Evolutionary conservation across 2,797 vertebrate species (phyloP), one percentile per base, ranked within the genome.

Genomic region (Sitta carolinensis): DNA sequence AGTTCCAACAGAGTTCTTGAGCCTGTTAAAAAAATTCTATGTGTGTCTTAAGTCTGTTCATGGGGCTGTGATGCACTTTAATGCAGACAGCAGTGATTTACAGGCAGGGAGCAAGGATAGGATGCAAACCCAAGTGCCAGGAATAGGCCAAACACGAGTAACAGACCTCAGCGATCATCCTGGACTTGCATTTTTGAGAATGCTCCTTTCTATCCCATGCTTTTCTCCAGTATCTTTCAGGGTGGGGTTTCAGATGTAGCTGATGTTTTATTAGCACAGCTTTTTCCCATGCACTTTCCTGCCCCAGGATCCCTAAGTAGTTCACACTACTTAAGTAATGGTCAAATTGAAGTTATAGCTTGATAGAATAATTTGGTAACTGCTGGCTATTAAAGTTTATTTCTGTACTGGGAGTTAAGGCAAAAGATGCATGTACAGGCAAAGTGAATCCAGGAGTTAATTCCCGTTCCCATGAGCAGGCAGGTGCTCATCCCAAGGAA

Each of bases 161-260:
- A 30, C 2, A 63, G 32, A 34, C 26, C 32, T 63, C 20, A 59
- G 25, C 26, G 59, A 0, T 42, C 13, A 18, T 51, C 16, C 52
- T 66, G 26, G 29, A 43, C 43, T 79, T 67, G 20, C 4, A 3
- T 59, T 84, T 38, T 40, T 82, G 27, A 63, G 55, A 83, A 69
- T 40, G 18, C 10, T n/a, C 63, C 29, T n/a, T 82, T 22, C 4
- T 21, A 2, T 72, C 12, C 22, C 0, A 1, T 66, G 22, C 17
- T 83, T 87, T 84, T 87, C 51, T 91, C 30, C 26, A 20, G 0
- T 34, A 22, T 48, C 25, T 43, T 69, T 76, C 13, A 75, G 57
- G 25, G 66, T 54, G 18, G 36, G 45, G 3, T 45, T 19, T 89
- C 4, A 9, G 4, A 2, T 26, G 6, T 51, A 80, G n/a, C 21